These are phyloP conservation scores for Eueides isabella DNA, from an alignment of 1,140 invertebrate species.

Conservation along the genomic window DNA sequence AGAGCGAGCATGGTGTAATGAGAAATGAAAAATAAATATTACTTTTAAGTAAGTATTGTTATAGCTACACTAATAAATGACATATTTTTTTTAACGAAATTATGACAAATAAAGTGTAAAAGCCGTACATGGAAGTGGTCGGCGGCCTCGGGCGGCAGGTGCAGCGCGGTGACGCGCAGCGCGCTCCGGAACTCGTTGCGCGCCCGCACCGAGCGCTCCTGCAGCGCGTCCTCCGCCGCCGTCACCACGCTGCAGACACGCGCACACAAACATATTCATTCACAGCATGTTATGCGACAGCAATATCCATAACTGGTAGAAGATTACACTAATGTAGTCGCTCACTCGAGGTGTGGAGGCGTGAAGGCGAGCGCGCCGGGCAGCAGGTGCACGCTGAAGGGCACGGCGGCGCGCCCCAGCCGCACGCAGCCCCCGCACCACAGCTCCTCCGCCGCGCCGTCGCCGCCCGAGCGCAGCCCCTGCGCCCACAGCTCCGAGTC, in stretches of 20 bases:
- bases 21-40: too few species aligned
- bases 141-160: conserved; percentile 39
- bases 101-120: too few species aligned
- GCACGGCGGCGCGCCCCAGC: conserved; percentile 52
- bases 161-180: conserved; percentile 40
- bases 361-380: conserved; percentile 53
- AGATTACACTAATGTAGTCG: not conserved
- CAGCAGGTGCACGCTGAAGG: conserved; percentile 61
- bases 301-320: too few species aligned
- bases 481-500: conserved; percentile 56
- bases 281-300: too few species aligned
- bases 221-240: conserved; percentile 28
- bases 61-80: too few species aligned
- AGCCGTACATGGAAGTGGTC: conserved; percentile 53
- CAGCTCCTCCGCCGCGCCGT: conserved; percentile 40
- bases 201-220: conserved; percentile 52
- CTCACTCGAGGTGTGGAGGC: conserved; percentile 52
- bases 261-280: too few species aligned
- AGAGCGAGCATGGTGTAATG: too few species aligned
- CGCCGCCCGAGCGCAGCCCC: conserved; percentile 24
- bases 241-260: conserved; percentile 27
- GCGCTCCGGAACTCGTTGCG: conserved; percentile 54
- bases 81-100: too few species aligned
- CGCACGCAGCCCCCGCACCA: conserved; percentile 60
- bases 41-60: too few species aligned